Percentiles rank a stretch among this genome's conserved stretches.
phyloP scores from a whole-genome alignment of 2,797 vertebrate genomes.

The Poecilia wingei region DNA sequence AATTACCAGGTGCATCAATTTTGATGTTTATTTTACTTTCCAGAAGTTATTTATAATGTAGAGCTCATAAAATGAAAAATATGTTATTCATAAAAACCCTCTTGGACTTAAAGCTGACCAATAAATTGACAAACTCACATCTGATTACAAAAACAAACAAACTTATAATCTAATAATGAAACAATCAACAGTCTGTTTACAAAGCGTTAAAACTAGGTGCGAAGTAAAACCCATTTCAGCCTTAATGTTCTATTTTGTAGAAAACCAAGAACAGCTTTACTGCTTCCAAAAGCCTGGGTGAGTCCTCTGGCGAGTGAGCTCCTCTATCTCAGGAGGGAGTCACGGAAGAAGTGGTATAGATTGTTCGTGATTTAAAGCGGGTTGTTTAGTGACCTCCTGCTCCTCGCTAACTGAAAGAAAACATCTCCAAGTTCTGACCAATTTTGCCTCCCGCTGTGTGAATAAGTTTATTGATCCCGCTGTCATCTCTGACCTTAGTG shows the following conservation, averaged over 20 bases:
- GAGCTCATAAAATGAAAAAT: not conserved
- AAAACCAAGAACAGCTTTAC: not conserved
- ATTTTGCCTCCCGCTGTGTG: not conserved
- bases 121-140: not conserved
- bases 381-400: conserved; percentile 2
- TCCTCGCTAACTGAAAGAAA: conserved; percentile 5
- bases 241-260: not conserved
- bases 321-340: not conserved
- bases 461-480: not conserved
- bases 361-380: conserved; percentile 1
- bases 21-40: not conserved
- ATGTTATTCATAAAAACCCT: not conserved
- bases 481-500: not conserved
- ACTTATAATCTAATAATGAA: not conserved
- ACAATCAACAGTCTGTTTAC: not conserved
- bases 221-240: not conserved
- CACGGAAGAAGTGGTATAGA: conserved; percentile 5
- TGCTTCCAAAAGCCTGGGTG: not conserved
- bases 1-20: not conserved
- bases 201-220: not conserved
- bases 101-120: not conserved
- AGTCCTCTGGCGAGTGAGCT: not conserved
- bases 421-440: conserved; percentile 6
- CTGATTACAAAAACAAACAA: not conserved
- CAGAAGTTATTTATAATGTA: not conserved